Conservation (phyloP, 2,113 vertebrate species). For the Ranitomeya variabilis region DNA sequence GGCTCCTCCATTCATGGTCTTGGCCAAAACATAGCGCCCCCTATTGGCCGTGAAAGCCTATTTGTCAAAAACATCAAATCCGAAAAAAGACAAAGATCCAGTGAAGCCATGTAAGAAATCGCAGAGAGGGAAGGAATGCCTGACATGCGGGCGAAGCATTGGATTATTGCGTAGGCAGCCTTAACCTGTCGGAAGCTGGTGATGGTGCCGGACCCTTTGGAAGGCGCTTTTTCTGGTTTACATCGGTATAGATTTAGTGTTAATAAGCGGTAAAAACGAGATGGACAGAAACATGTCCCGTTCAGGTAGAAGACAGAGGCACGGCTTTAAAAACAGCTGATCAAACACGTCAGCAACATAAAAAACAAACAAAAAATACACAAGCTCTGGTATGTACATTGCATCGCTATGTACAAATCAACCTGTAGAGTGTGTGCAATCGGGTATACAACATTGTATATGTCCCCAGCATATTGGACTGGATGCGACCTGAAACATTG, state of each 20-base stretch:
- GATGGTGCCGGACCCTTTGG: conserved; percentile 72
- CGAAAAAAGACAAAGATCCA: conserved; percentile 5
- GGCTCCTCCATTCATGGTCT: not conserved
- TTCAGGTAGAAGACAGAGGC: conserved; percentile 79
- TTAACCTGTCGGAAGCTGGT: conserved; percentile 77
- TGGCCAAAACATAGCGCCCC: not conserved
- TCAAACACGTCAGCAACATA: conserved; percentile 75
- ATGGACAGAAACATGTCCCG: conserved; percentile 76
- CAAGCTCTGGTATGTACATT: conserved; percentile 64
- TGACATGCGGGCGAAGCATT: conserved; percentile 67
- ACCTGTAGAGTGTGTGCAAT: conserved; percentile 61
- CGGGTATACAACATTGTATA: conserved; percentile 63
- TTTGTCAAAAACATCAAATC: conserved; percentile 13
- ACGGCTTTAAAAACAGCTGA: conserved; percentile 81
- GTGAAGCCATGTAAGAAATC: not conserved
- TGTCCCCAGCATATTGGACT: conserved; percentile 65
- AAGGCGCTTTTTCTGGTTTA: conserved; percentile 77
- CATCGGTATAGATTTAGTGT: conserved; percentile 51
- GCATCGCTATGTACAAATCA: conserved; percentile 61
- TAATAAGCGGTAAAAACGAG: conserved; percentile 75
- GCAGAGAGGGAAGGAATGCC: conserved; percentile 24
- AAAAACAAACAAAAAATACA: conserved; percentile 66
- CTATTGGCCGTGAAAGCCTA: not conserved
- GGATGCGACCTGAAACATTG: conserved; percentile 71
- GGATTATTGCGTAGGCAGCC: conserved; percentile 70